A percentile compares a stretch with the other conserved stretches of the same genome.
Conservation (phyloP, 2,113 vertebrate species). For the Lophotis ruficrista region DNA sequence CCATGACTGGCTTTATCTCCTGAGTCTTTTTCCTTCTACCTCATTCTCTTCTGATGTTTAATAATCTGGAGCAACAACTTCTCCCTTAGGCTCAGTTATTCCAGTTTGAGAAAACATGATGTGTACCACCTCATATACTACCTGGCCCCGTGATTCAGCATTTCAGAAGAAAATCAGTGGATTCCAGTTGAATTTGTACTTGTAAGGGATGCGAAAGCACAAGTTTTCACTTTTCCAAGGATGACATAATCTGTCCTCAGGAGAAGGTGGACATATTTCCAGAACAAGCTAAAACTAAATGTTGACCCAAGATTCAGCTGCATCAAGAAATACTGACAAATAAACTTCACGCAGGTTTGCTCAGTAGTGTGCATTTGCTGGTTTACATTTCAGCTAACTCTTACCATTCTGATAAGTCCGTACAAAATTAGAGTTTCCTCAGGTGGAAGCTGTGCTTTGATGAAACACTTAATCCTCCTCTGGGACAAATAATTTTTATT, state of each 20-base stretch:
- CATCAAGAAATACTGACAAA: neutral
- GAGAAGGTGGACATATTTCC: neutral
- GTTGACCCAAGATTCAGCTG: neutral
- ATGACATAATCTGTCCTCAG: neutral
- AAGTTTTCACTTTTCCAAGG: neutral
- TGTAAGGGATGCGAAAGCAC: neutral
- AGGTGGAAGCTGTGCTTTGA: neutral
- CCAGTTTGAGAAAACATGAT: neutral
- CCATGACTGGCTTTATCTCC: neutral
- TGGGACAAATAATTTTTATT: constrained; percentile 54
- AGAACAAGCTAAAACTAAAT: neutral
- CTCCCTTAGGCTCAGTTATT: neutral
- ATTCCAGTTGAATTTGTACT: neutral
- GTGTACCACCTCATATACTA: neutral
- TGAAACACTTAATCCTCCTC: constrained; percentile 44
- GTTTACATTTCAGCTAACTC: constrained; percentile 33
- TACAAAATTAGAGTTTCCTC: constrained; percentile 46
- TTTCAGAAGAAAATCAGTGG: neutral
- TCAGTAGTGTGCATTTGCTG: neutral
- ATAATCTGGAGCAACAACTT: neutral
- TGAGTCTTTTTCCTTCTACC: neutral
- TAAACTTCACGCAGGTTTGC: neutral
- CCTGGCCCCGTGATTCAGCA: neutral
- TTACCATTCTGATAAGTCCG: neutral
- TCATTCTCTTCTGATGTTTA: neutral